These are phyloP conservation scores for Lepidocyrtoides sp. DNA, from an alignment of 2,888 invertebrate genomes.

Conservation along the genomic window DNA sequence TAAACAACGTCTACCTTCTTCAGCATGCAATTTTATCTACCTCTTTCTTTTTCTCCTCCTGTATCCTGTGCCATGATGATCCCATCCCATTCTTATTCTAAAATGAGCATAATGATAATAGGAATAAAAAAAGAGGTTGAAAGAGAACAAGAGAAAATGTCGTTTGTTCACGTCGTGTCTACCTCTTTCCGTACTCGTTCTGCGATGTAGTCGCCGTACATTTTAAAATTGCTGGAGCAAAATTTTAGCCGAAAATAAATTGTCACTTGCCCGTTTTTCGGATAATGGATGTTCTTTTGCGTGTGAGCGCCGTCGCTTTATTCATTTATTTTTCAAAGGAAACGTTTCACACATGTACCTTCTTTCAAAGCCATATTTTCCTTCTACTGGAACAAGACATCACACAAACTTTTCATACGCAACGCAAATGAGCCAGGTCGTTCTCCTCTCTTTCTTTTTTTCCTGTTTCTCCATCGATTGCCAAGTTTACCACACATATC, in stretches of 20 bases:
- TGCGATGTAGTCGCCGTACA: background rate
- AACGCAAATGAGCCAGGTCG: background rate
- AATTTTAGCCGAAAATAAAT: conserved; percentile 35
- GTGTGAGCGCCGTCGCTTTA: background rate
- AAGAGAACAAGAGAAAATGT: background rate
- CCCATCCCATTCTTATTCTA: conserved; percentile 28
- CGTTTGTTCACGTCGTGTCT: background rate
- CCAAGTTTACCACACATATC: conserved; percentile 1
- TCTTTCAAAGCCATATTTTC: too few species aligned
- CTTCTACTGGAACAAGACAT: too few species aligned
- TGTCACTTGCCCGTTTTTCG: background rate
- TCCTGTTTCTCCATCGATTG: background rate
- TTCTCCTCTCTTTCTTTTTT: background rate
- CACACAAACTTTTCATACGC: too few species aligned
- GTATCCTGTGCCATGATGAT: conserved; percentile 27
- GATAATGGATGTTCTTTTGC: background rate
- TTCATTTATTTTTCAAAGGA: background rate
- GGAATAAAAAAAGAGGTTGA: background rate
- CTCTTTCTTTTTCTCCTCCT: conserved; percentile 26
- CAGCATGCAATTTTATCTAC: background rate
- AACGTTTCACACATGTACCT: background rate
- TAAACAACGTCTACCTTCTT: background rate
- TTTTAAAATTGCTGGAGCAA: conserved; percentile 32
- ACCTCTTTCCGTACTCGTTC: background rate
- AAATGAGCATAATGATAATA: conserved; percentile 1